phyloP scores from a whole-genome alignment of 2,113 vertebrate genomes.

The Condylura cristata region DNA sequence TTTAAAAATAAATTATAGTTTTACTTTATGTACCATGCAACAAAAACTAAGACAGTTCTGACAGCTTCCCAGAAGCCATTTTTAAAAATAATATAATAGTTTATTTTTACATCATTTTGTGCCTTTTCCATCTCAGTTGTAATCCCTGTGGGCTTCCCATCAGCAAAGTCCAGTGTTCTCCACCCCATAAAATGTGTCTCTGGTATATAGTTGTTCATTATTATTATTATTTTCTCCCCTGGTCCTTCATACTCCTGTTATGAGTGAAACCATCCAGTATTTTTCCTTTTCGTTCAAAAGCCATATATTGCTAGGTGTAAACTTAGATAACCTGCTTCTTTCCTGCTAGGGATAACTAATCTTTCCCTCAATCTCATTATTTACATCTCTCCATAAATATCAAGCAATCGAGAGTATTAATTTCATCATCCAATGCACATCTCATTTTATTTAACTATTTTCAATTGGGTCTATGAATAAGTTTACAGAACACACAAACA shows the following conservation, averaged over 20 bases:
- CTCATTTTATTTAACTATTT: neutral
- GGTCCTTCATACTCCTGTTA: too few species aligned
- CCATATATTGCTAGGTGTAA: neutral
- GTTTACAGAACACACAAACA: neutral
- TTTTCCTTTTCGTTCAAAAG: too few species aligned
- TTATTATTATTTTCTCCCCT: too few species aligned
- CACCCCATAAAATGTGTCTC: too few species aligned
- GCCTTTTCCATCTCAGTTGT: too few species aligned
- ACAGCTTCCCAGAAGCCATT: neutral
- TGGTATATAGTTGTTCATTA: too few species aligned
- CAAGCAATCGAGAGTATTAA: neutral
- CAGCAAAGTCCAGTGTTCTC: too few species aligned
- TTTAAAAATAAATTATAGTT: conserved; percentile 34
- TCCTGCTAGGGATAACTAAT: neutral
- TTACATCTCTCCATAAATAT: conserved; percentile 31
- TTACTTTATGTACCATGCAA: neutral
- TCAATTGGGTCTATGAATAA: neutral
- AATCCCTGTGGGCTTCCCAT: too few species aligned
- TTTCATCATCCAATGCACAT: neutral
- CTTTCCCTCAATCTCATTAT: conserved; percentile 36
- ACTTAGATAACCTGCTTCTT: conserved; percentile 4
- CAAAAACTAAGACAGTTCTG: neutral
- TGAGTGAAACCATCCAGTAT: too few species aligned
- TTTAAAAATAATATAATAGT: too few species aligned
- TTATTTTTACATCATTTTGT: too few species aligned